Evolutionary conservation across 2,888 invertebrate species (phyloP), one percentile per base, ranked within the genome.

Genomic region (Catocala fraxini): DNA sequence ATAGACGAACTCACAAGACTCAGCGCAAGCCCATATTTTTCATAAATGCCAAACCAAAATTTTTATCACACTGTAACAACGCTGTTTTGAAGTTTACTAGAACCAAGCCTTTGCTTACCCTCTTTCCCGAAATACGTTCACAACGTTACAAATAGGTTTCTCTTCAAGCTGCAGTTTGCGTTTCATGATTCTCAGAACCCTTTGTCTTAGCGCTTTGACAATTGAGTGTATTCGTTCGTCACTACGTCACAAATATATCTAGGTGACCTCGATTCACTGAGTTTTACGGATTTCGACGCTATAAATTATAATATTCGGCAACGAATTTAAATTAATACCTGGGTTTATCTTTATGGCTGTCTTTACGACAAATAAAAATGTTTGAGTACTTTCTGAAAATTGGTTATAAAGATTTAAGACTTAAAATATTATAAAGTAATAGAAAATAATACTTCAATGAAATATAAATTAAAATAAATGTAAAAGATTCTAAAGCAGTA

Each of bases 111-210:
- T 57, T 59, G 56, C 55, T 51, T 60, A 93, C 93, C 93, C 93
- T 64, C 93, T 84, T 68, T 90, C 89, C 51, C 93, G 82, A 65
- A 92, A 93, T 33, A 91, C 88, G 10, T 86, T 76, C 13, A 93
- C 92, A 33, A 80, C 93, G 71, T 93, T 93, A 80, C 83, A 92
- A 70, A 93, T 84, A 54, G 91, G 82, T 75, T 70, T 88, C 72
- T 93, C 92, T 65, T 84, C 83, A 4, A 74, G 78, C 59, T 79
- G 83, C 65, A 77, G 82, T 80, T 83, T 82, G 64, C 79, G 79
- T 71, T 70, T 81, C 83, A 88, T 87, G 42, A 70, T 79, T 60
- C 60, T 54, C 25, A 63, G 10, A 60, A 35, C 11, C 25, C 12
- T 11, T 47, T 45, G 13, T n/a, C 6, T 56, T n/a, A 46, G 13